Evolutionary conservation across 2,797 vertebrate species (phyloP), one percentile per base, ranked within the genome.

Genomic region (Sphenopsis melanotis): DNA sequence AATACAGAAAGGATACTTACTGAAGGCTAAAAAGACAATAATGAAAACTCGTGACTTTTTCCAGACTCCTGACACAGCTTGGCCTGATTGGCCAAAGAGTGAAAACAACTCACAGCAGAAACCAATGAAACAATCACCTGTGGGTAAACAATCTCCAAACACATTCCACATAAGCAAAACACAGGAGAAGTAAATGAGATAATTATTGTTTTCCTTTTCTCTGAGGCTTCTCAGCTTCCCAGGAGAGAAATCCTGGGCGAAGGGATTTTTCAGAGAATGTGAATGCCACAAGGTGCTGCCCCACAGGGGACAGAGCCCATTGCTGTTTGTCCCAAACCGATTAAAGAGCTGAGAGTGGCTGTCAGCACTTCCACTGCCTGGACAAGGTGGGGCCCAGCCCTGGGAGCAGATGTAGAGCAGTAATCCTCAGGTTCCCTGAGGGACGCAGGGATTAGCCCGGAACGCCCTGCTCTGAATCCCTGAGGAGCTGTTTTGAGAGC

Each of bases 381-480:
- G 39, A 47, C 83, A 94, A 89, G 93, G 89, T 87, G 79, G 95
- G 79, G 89, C 83, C 87, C 66, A 75, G 61, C 53, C 74, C n/a
- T n/a, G 83, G 34, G 76, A 95, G 95, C 92, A 92, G 92, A 81
- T 72, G 92, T 9, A 87, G 87, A 34, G 60, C 76, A 56, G 42
- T 89, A 95, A 86, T 94, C 82, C 75, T 32, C 55, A 83, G 83
- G 90, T 88, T 93, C 61, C 63, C 94, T 94, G 86, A 83, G 70
- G 77, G 70, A 87, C 1, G 2, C 27, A 75, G 78, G 83, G 90
- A 93, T 97, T 89, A 95, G 91, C 95, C 95, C 14, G 0, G 75
- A 72, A 87, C 6, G 83, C 90, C 85, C 94, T 91, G 89, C 82
- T 91, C 81, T 65, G 71, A 92, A 95, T 96, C 88, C 74, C 44